Evolutionary conservation across 2,888 invertebrate species (phyloP).

Genomic region (Rhingia rostrata): DNA sequence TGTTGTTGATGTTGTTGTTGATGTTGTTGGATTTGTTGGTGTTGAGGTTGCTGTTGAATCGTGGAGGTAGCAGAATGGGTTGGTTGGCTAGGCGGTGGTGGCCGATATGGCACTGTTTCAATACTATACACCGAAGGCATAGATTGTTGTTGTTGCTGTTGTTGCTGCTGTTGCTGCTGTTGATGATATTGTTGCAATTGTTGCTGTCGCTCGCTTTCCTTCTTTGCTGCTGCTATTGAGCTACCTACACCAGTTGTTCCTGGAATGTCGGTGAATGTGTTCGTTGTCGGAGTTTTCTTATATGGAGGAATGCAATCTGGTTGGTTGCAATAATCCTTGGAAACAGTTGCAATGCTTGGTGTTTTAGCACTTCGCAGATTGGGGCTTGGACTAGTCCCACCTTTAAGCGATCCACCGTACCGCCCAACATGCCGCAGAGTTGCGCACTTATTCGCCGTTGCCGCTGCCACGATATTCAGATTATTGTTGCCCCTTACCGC

Average conservation of each 20-base stretch:
- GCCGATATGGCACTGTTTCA: slow-evolving; percentile 79
- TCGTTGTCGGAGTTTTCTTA: slow-evolving; percentile 78
- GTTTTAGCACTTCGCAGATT: slow-evolving; percentile 83
- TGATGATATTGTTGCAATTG: slow-evolving; percentile 74
- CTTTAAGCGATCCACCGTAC: slow-evolving; percentile 82
- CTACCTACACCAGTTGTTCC: slow-evolving; percentile 82
- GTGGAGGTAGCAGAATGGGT: slow-evolving; percentile 42
- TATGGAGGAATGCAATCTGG: slow-evolving; percentile 81
- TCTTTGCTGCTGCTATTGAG: slow-evolving; percentile 79
- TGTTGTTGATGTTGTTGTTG: slow-evolving; percentile 39
- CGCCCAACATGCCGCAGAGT: slow-evolving; percentile 82
- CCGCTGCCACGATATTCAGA: slow-evolving; percentile 80
- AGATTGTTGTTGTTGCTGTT: slow-evolving; percentile 75
- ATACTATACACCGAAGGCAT: slow-evolving; percentile 83
- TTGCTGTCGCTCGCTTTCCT: slow-evolving; percentile 75
- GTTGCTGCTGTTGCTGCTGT: slow-evolving; percentile 77
- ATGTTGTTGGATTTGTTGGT: slow-evolving; percentile 29
- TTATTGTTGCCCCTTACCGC: slow-evolving; percentile 81
- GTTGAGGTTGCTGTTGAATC: slow-evolving; percentile 76
- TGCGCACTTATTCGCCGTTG: slow-evolving; percentile 82
- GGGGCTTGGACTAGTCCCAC: slow-evolving; percentile 81
- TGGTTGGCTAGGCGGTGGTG: slow-evolving; percentile 72
- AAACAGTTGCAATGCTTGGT: slow-evolving; percentile 83
- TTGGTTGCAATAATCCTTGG: slow-evolving; percentile 82
- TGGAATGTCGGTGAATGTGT: slow-evolving; percentile 82